These are phyloP conservation scores for Atrina japonica DNA, from an alignment of 2,888 invertebrate genomes.

Conservation along the genomic window DNA sequence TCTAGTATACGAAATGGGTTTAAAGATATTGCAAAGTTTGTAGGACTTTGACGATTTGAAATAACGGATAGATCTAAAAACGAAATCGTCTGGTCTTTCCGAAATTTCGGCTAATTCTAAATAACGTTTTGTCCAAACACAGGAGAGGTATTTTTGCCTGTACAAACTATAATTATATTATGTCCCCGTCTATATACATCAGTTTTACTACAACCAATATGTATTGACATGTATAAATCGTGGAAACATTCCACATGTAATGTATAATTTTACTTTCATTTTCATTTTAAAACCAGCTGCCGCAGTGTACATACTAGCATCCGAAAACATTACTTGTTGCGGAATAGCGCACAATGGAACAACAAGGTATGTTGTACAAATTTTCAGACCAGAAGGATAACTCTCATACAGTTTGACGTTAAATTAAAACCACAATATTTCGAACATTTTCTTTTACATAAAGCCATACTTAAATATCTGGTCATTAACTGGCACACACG, in stretches of 20 bases:
- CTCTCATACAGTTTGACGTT: too few relatives aligned
- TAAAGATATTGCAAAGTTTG: not conserved
- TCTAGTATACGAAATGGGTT: slow-evolving; percentile 27
- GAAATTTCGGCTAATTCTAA: not conserved
- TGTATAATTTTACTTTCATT: too few relatives aligned
- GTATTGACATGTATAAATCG: slow-evolving; percentile 15
- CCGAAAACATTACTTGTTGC: too few relatives aligned
- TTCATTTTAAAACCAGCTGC: too few relatives aligned
- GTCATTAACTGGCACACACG: too few relatives aligned
- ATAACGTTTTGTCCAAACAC: slow-evolving; percentile 17
- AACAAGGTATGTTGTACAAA: too few relatives aligned
- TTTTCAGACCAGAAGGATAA: too few relatives aligned
- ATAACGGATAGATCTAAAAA: slow-evolving; percentile 21
- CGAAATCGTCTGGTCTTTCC: not conserved
- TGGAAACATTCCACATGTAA: slow-evolving; percentile 28
- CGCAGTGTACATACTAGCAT: too few relatives aligned
- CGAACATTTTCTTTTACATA: too few relatives aligned
- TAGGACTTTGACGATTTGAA: slow-evolving; percentile 3
- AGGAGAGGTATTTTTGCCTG: slow-evolving; percentile 16
- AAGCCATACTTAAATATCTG: too few relatives aligned
- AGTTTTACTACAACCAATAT: slow-evolving; percentile 27
- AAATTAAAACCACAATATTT: too few relatives aligned
- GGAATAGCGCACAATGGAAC: too few relatives aligned
- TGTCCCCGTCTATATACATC: slow-evolving; percentile 34
- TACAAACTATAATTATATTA: slow-evolving; percentile 24